Conservation (phyloP, 2,888 invertebrate species). For the Pachymerium ferrugineum region DNA sequence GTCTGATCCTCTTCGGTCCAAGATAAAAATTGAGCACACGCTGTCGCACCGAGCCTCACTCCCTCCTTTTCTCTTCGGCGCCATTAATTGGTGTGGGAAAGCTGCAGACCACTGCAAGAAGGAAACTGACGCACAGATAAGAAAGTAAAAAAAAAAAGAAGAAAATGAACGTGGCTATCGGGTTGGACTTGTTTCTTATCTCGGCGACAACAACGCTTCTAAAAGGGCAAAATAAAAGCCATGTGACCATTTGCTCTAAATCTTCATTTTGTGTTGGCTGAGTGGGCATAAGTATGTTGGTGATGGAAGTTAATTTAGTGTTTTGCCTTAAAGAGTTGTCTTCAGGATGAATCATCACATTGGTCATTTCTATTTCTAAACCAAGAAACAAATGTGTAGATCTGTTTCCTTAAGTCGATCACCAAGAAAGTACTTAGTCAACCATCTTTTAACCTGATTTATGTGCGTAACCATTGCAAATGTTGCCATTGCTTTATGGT, state of each 20-base stretch:
- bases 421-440: not conserved
- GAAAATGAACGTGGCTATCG: conserved; percentile 16
- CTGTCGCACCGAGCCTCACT: not conserved
- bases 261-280: not conserved
- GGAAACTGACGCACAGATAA: conserved; percentile 15
- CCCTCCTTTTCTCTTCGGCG: conserved; percentile 4
- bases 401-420: not conserved
- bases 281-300: not conserved
- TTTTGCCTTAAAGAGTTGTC: not conserved
- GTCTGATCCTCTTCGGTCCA: conserved; percentile 21
- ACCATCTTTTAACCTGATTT: not conserved
- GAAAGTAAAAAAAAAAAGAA: not conserved
- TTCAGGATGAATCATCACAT: not conserved
- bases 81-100: conserved; percentile 8
- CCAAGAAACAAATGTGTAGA: not conserved
- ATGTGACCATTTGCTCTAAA: not conserved
- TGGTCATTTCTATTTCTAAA: not conserved
- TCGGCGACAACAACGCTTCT: conserved; percentile 6
- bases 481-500: not conserved
- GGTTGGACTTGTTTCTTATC: conserved; percentile 27
- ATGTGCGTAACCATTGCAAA: conserved; percentile 9
- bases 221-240: not conserved
- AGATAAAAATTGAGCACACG: conserved; percentile 23
- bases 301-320: not conserved
- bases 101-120: not conserved